A percentile compares a stretch with the other conserved stretches of the same genome.
phyloP scores from a whole-genome alignment of 2,888 invertebrate genomes.

The Amphipyra tragopoginis region DNA sequence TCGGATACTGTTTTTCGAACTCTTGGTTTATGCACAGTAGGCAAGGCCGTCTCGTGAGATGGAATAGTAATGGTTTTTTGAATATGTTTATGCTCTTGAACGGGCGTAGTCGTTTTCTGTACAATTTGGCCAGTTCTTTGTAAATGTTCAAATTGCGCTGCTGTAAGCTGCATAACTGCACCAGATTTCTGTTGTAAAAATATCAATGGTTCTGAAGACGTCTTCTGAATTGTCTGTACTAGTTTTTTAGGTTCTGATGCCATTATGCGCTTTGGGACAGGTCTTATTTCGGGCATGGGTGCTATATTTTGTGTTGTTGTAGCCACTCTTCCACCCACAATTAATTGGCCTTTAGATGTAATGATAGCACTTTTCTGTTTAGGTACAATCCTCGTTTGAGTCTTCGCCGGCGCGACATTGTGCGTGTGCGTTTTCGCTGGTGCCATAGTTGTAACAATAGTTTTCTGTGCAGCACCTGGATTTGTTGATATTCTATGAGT shows the following conservation, averaged over 20 bases:
- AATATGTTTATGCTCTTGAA: conserved; percentile 76
- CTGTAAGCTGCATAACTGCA: conserved; percentile 84
- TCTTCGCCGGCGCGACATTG: conserved; percentile 56
- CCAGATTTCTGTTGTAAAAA: conserved; percentile 87
- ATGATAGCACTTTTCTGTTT: conserved; percentile 88
- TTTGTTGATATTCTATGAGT: conserved; percentile 77
- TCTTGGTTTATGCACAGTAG: conserved; percentile 71
- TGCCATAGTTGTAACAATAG: conserved; percentile 64
- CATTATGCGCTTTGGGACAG: conserved; percentile 76
- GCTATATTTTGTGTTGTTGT: conserved; percentile 86
- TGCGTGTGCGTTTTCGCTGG: conserved; percentile 47
- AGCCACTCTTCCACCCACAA: conserved; percentile 83
- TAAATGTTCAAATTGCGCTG: conserved; percentile 87
- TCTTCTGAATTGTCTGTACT: conserved; percentile 78
- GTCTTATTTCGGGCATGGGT: conserved; percentile 83
- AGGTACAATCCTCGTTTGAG: conserved; percentile 78
- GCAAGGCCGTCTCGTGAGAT: conserved; percentile 66
- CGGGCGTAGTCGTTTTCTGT: conserved; percentile 72
- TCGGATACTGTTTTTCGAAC: conserved; percentile 72
- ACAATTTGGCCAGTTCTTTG: conserved; percentile 86
- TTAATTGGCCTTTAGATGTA: conserved; percentile 89
- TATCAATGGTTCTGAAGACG: conserved; percentile 80
- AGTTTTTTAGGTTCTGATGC: conserved; percentile 80
- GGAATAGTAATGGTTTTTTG: conserved; percentile 76
- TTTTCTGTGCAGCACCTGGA: conserved; percentile 68